A percentile compares a stretch with the other conserved stretches of the same genome.
phyloP scores from a whole-genome alignment of 2,888 invertebrate species.

The Neria commutata region DNA sequence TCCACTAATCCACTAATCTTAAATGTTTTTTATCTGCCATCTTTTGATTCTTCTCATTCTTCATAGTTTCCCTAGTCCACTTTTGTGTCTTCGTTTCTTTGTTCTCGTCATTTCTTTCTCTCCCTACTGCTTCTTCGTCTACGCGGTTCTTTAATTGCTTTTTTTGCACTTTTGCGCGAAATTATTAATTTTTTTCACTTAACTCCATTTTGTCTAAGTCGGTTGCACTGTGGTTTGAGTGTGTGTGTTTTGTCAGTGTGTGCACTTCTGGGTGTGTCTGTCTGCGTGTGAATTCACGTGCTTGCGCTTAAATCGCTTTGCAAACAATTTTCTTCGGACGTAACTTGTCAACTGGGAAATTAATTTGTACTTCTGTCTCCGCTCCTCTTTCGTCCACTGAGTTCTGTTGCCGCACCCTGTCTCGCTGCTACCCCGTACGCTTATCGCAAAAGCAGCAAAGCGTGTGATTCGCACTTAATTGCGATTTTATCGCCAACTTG shows the following conservation, averaged over 20 bases:
- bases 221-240: neutral
- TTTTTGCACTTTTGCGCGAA: too few species aligned
- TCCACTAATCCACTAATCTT: too few species aligned
- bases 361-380: neutral
- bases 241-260: neutral
- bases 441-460: slow-evolving; percentile 8
- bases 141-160: neutral
- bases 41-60: too few species aligned
- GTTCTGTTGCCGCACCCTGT: too few species aligned
- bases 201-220: neutral
- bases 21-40: too few species aligned
- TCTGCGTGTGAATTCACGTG: neutral
- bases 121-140: too few species aligned
- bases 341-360: slow-evolving; percentile 1
- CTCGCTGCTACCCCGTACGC: neutral
- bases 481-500: slow-evolving; percentile 16
- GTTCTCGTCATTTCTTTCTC: too few species aligned
- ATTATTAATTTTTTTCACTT: neutral
- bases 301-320: slow-evolving; percentile 1
- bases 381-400: too few species aligned
- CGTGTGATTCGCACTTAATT: slow-evolving; percentile 26
- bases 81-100: too few species aligned
- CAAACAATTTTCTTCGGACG: slow-evolving; percentile 1
- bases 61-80: too few species aligned
- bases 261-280: neutral